These are phyloP conservation scores for Parnassius apollo DNA, from an alignment of 2,888 invertebrate species.

Conservation along the genomic window DNA sequence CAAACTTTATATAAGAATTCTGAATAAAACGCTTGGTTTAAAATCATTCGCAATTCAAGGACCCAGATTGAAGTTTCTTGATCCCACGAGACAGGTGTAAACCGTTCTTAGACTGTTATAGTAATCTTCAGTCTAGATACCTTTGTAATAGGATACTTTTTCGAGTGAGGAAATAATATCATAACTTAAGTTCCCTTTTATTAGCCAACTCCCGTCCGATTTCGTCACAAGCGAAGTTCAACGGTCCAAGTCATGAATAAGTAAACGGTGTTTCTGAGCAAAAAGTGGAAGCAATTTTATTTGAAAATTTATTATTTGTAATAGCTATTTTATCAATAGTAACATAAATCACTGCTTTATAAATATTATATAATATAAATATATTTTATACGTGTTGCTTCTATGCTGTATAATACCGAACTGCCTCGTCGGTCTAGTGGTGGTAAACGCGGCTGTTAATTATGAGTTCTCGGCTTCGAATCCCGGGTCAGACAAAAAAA, in stretches of 20 bases:
- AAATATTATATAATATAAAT: background rate
- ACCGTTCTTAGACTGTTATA: slow-evolving; percentile 38
- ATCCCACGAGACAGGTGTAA: slow-evolving; percentile 70
- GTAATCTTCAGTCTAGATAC: slow-evolving; percentile 42
- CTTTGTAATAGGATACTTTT: slow-evolving; percentile 46
- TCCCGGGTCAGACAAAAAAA: too few species aligned
- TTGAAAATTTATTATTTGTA: slow-evolving; percentile 39
- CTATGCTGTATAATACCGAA: too few species aligned
- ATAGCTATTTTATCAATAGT: slow-evolving; percentile 12
- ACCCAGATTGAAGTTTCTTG: slow-evolving; percentile 68
- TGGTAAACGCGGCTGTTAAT: too few species aligned
- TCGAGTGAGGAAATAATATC: slow-evolving; percentile 33
- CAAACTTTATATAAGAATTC: slow-evolving; percentile 10
- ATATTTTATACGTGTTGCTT: background rate
- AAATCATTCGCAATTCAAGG: slow-evolving; percentile 27
- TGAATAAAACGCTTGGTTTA: slow-evolving; percentile 6
- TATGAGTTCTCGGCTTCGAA: too few species aligned
- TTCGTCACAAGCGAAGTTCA: slow-evolving; percentile 50
- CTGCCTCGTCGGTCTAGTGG: too few species aligned
- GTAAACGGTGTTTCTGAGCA: slow-evolving; percentile 40
- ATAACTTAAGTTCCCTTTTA: slow-evolving; percentile 54
- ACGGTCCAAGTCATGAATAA: slow-evolving; percentile 36
- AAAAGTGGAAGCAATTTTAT: slow-evolving; percentile 42
- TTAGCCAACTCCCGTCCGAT: slow-evolving; percentile 52
- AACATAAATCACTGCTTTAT: background rate